Evolutionary conservation across 2,797 vertebrate species (phyloP).

Genomic region (Chelidonichthys spinosus): DNA sequence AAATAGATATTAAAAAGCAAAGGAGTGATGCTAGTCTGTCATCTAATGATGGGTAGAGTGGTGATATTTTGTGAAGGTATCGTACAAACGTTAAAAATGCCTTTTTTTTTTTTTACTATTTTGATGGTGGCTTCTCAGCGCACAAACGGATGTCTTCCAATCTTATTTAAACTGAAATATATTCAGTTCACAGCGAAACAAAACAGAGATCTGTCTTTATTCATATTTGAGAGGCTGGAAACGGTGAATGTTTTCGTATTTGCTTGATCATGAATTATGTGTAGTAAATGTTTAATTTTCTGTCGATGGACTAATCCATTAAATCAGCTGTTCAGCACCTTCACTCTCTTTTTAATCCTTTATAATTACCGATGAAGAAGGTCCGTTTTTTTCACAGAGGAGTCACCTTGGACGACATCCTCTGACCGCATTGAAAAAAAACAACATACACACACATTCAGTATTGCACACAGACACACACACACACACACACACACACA

Average conservation of each 20-base stretch:
- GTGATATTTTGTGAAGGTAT: no score
- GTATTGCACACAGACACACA: conserved; percentile 18
- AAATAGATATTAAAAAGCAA: no score
- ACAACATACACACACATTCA: conserved; percentile 11
- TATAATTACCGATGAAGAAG: conserved; percentile 47
- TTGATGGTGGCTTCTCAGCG: no score
- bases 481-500: conserved; percentile 42
- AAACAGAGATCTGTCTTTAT: background rate
- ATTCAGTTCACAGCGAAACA: background rate
- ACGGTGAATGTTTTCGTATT: background rate
- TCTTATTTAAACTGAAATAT: background rate
- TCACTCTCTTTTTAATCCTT: conserved; percentile 26
- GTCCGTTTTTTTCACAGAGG: conserved; percentile 56
- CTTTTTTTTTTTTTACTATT: no score
- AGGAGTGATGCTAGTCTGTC: no score
- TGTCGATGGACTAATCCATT: background rate
- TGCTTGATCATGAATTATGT: background rate
- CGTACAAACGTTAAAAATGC: no score
- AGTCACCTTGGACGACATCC: conserved; percentile 82
- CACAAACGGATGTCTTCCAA: background rate
- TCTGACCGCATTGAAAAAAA: conserved; percentile 41
- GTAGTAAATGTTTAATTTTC: conserved; percentile 23
- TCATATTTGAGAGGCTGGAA: background rate
- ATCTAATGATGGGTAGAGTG: no score
- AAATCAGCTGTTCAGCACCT: conserved; percentile 6